These are phyloP conservation scores for Charaxes varanes DNA, from an alignment of 1,140 invertebrate genomes.

Conservation along the genomic window DNA sequence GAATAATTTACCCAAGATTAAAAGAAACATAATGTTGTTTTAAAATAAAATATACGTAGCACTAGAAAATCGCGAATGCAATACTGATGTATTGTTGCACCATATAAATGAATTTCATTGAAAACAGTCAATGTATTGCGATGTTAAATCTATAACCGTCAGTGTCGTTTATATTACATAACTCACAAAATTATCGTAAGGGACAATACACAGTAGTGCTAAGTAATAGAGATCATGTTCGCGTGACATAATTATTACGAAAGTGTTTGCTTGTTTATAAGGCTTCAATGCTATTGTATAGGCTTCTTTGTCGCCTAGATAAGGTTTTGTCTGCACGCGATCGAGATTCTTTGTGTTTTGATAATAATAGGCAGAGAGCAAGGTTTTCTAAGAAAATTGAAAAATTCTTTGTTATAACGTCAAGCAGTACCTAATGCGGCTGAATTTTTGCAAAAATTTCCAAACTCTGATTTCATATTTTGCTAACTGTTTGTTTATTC, in stretches of 20 bases:
- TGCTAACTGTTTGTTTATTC: no score
- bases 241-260: not conserved
- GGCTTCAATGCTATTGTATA: slow-evolving; percentile 43
- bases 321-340: slow-evolving; percentile 41
- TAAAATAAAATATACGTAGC: no score
- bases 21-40: no score
- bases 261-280: slow-evolving; percentile 18
- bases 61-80: no score
- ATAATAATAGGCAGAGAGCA: not conserved
- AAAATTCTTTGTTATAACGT: slow-evolving; percentile 2
- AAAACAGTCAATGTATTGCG: no score
- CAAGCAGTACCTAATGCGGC: not conserved
- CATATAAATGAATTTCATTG: no score
- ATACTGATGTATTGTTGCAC: no score
- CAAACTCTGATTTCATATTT: not conserved
- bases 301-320: slow-evolving; percentile 46
- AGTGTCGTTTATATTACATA: no score
- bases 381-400: not conserved
- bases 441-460: slow-evolving; percentile 1
- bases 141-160: no score
- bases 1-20: no score
- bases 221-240: slow-evolving; percentile 10
- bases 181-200: no score
- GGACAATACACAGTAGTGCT: no score
- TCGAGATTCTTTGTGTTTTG: slow-evolving; percentile 11